Evolutionary conservation across 2,888 invertebrate genomes (phyloP).

Genomic region (Colostygia pectinataria): DNA sequence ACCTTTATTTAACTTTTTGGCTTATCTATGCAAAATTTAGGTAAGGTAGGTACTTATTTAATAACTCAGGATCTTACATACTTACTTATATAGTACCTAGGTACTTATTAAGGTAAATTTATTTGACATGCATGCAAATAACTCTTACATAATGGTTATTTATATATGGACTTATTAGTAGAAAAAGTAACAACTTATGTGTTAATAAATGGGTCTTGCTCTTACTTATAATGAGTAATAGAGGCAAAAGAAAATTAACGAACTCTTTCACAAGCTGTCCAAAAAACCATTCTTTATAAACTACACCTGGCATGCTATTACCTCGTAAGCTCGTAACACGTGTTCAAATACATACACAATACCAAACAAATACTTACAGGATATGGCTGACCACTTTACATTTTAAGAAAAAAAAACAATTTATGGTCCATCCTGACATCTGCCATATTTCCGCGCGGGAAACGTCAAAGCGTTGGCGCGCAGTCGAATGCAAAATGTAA

Average conservation of each 20-base stretch:
- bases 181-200: too few relatives aligned
- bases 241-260: constrained; percentile 5
- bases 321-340: constrained; percentile 42
- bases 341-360: constrained; percentile 41
- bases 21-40: too few relatives aligned
- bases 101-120: too few relatives aligned
- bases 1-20: too few relatives aligned
- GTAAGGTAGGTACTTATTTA: too few relatives aligned
- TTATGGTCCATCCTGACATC: constrained; percentile 55
- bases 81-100: too few relatives aligned
- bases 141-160: too few relatives aligned
- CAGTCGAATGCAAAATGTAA: constrained; percentile 21
- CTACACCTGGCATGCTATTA: constrained; percentile 43
- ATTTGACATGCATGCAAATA: too few relatives aligned
- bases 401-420: constrained; percentile 38
- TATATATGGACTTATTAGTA: too few relatives aligned
- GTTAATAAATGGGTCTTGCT: too few relatives aligned
- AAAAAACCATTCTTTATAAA: constrained; percentile 12
- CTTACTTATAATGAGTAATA: background rate
- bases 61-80: too few relatives aligned
- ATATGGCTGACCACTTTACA: constrained; percentile 48
- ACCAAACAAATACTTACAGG: constrained; percentile 45
- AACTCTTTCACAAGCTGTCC: constrained; percentile 24
- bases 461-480: constrained; percentile 33
- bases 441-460: constrained; percentile 61